Evolutionary conservation across 2,797 vertebrate genomes (phyloP), one percentile per base, ranked within the genome.

Genomic region (Silurus lanzhouensis): DNA sequence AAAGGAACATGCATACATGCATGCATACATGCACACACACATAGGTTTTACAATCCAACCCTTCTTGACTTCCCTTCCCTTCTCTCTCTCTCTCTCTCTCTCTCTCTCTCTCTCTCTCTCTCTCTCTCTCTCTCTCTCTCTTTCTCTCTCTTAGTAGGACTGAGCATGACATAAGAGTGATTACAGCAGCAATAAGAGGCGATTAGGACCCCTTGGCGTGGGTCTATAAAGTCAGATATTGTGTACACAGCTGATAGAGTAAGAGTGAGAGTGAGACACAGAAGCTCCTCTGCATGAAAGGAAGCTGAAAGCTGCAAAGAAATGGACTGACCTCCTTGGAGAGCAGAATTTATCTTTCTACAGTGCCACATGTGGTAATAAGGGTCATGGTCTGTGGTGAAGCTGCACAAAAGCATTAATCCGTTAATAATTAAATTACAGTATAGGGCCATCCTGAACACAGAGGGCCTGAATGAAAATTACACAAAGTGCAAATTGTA

Each of bases 401-500:
- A 70, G 75, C 77, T 84, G 85, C 82, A 87, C 85, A 66, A 79
- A 83, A 83, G 75, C 81, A 79, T 52, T 86, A 83, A 72, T 88
- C 82, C 80, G 87, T 87, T 86, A 84, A 85, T 72, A 19, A 81
- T 71, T 70, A 48, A 63, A 80, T 81, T 88, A 66, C 15, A 66
- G 68, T 71, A 52, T 63, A 74, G 27, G 81, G 22, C 79, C 74
- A 81, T 82, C 52, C 81, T 15, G 52, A 52, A 85, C 52, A 74
- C 63, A 64, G 48, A 75, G 60, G n/a, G n/a, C 77, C n/a, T 13
- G 64, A 79, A 84, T 85, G 60, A 87, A 87, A 86, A 84, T 87
- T 80, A 76, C 74, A 76, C 85, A 55, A 80, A 89, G 46, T 68
- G 84, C 63, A 81, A 84, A 86, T 84, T 89, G 63, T 77, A 72